A percentile compares a stretch with the other conserved stretches of the same genome.
These are phyloP conservation scores for Amphiprion clarkii DNA, from an alignment of 2,797 vertebrate species.

Conservation along the genomic window DNA sequence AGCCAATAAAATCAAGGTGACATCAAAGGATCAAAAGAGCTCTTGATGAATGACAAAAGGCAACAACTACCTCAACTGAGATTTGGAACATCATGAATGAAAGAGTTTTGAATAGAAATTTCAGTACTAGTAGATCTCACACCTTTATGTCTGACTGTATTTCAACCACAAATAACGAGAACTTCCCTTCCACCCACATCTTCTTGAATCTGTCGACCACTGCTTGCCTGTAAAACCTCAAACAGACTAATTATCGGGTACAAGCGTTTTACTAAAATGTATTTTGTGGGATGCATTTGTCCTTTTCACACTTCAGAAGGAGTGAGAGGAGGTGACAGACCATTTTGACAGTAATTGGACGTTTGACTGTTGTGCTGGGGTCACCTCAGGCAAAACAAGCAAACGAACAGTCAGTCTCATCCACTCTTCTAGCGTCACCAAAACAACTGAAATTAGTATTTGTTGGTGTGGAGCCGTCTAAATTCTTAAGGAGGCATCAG, in stretches of 20 bases:
- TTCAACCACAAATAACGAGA: not conserved
- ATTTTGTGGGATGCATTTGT: slow-evolving; percentile 41
- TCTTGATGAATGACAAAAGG: not conserved
- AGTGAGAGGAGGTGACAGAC: slow-evolving; percentile 63
- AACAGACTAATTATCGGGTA: slow-evolving; percentile 18
- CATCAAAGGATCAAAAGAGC: not conserved
- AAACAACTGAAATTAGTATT: slow-evolving; percentile 6
- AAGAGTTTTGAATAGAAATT: too few species aligned
- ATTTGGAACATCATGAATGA: too few species aligned
- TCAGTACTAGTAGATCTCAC: not conserved
- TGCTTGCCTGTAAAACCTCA: not conserved
- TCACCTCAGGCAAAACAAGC: slow-evolving; percentile 31
- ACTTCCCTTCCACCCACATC: not conserved
- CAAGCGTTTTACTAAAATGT: slow-evolving; percentile 16
- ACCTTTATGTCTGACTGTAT: not conserved
- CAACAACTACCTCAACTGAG: too few species aligned
- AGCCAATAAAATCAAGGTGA: not conserved
- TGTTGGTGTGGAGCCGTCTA: not conserved
- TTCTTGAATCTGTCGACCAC: not conserved
- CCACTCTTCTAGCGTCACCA: not conserved
- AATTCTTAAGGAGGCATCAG: not conserved
- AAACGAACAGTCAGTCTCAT: not conserved
- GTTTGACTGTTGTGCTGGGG: slow-evolving; percentile 47
- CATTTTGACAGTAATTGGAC: slow-evolving; percentile 71
- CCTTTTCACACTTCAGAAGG: slow-evolving; percentile 55